These are phyloP conservation scores for Etia nguti DNA, from an alignment of 2,113 vertebrate species.

Conservation along the genomic window DNA sequence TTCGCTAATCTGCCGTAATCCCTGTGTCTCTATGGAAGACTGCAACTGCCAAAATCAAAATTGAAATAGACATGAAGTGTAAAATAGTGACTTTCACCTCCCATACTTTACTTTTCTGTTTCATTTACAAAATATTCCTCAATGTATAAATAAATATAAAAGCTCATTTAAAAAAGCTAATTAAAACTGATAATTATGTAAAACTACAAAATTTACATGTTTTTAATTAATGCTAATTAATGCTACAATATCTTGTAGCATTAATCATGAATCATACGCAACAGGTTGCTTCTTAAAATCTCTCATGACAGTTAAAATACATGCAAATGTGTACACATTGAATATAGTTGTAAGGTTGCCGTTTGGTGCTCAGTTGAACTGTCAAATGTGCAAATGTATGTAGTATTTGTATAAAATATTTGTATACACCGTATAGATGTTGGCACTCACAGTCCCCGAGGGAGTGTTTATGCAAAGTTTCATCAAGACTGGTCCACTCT, in stretches of 20 bases:
- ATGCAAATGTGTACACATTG: background rate
- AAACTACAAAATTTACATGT: background rate
- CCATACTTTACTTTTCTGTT: background rate
- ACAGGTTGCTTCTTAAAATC: background rate
- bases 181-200: background rate
- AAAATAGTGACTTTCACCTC: background rate
- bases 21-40: background rate
- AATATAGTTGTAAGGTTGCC: background rate
- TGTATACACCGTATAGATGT: background rate
- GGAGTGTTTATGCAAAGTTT: background rate
- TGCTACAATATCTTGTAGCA: background rate
- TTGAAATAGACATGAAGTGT: background rate
- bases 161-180: background rate
- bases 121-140: background rate
- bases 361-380: background rate
- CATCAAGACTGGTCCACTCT: background rate
- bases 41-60: background rate
- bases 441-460: background rate
- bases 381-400: background rate
- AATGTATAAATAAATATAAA: background rate
- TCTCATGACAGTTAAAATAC: background rate
- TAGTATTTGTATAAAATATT: background rate
- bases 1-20: conserved; percentile 67
- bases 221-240: background rate
- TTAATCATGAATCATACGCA: background rate